These are phyloP conservation scores for Miltochrista miniata DNA, from an alignment of 2,888 invertebrate genomes.

Conservation along the genomic window DNA sequence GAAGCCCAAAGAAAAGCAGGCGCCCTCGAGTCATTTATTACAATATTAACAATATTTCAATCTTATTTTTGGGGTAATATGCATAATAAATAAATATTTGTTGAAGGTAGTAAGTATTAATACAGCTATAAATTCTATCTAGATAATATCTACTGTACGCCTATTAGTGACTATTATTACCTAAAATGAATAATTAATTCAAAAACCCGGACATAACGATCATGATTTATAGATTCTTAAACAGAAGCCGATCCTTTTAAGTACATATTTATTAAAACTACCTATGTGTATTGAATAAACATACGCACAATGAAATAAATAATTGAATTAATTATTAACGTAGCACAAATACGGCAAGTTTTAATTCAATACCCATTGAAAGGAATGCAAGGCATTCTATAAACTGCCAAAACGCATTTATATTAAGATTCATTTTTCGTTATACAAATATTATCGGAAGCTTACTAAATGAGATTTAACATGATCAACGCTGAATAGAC, in stretches of 20 bases:
- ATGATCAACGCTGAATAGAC: conserved; percentile 54
- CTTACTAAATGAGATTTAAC: conserved; percentile 69
- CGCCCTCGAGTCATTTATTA: no score
- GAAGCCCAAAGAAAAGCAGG: no score
- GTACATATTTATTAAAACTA: conserved; percentile 50
- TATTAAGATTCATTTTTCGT: conserved; percentile 72
- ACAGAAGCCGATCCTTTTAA: conserved; percentile 27
- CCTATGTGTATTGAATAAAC: conserved; percentile 66
- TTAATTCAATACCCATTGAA: conserved; percentile 79
- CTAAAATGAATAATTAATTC: background rate
- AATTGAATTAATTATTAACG: conserved; percentile 80
- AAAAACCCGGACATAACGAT: background rate
- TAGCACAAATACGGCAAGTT: conserved; percentile 77
- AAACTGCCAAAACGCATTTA: conserved; percentile 55
- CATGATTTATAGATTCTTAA: conserved; percentile 10
- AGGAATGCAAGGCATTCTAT: conserved; percentile 56
- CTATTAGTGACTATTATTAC: no score
- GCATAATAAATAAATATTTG: no score
- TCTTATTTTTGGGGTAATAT: no score
- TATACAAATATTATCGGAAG: conserved; percentile 72
- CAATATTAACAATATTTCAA: no score
- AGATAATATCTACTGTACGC: no score
- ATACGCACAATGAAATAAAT: conserved; percentile 70
- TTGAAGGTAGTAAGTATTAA: no score
- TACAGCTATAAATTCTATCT: no score